Percentiles rank a stretch among this genome's conserved stretches.
Conservation (phyloP, 2,888 invertebrate genomes). For the Drosophila quinaria region DNA sequence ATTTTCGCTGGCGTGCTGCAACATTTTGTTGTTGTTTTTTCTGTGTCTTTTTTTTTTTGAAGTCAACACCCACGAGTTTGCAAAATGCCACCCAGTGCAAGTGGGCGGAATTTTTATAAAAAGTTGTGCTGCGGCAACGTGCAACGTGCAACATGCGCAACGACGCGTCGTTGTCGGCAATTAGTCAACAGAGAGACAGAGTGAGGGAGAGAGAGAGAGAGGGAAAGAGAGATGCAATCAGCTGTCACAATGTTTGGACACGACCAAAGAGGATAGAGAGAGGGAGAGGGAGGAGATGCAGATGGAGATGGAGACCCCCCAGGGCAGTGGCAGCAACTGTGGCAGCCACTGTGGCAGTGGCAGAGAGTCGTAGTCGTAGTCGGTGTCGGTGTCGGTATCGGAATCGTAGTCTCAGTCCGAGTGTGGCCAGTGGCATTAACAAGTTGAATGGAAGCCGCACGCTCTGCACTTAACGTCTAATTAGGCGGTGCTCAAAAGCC, state of each 20-base stretch:
- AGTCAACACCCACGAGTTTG: slow-evolving; percentile 21
- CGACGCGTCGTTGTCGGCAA: slow-evolving; percentile 56
- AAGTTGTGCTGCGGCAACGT: slow-evolving; percentile 9
- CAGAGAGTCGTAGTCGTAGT: slow-evolving; percentile 4
- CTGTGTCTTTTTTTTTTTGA: neutral
- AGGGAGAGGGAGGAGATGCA: neutral
- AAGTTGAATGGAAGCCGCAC: slow-evolving; percentile 56
- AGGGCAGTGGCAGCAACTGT: slow-evolving; percentile 1
- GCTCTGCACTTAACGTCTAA: slow-evolving; percentile 72
- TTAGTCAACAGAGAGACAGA: slow-evolving; percentile 40
- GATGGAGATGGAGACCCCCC: slow-evolving; percentile 2
- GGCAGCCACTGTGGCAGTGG: neutral
- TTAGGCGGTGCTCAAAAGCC: slow-evolving; percentile 75
- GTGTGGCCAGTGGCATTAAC: slow-evolving; percentile 18
- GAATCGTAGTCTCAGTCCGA: neutral
- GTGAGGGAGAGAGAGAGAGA: slow-evolving; percentile 13
- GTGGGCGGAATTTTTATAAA: slow-evolving; percentile 35
- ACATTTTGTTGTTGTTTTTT: neutral
- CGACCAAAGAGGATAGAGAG: neutral
- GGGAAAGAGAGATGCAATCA: slow-evolving; percentile 61
- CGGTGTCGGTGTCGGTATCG: neutral
- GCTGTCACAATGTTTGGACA: slow-evolving; percentile 75
- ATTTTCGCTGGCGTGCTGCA: slow-evolving; percentile 16
- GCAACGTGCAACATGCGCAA: slow-evolving; percentile 35
- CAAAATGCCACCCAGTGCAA: slow-evolving; percentile 24